These are phyloP conservation scores for Menidia menidia DNA, from an alignment of 2,797 vertebrate genomes.

Conservation along the genomic window DNA sequence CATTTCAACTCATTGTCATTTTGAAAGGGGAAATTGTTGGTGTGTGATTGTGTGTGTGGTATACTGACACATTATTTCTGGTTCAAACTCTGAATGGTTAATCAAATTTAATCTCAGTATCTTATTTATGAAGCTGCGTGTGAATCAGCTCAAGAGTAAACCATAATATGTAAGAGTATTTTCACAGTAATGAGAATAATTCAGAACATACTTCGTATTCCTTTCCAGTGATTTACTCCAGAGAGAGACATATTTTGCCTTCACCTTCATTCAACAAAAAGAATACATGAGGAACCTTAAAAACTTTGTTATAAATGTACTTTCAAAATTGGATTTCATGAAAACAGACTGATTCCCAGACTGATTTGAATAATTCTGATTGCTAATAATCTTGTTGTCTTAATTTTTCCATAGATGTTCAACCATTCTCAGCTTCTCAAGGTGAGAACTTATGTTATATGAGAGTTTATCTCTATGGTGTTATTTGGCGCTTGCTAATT, in stretches of 20 bases:
- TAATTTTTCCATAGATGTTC: slow-evolving; percentile 37
- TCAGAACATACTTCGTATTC: background rate
- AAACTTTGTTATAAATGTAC: background rate
- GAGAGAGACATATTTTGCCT: background rate
- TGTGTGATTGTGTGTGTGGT: background rate
- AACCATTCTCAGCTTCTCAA: background rate
- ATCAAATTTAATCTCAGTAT: background rate
- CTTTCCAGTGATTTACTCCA: background rate
- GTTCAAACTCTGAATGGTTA: background rate
- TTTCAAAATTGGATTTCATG: background rate
- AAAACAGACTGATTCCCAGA: background rate
- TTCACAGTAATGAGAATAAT: background rate
- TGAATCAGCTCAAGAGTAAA: background rate
- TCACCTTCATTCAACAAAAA: background rate
- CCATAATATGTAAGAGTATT: background rate
- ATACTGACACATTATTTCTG: background rate
- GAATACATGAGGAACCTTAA: background rate
- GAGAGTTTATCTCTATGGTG: background rate
- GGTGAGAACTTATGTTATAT: slow-evolving; percentile 40
- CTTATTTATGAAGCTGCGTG: background rate
- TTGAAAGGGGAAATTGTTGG: background rate
- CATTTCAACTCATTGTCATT: background rate
- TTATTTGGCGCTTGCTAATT: background rate
- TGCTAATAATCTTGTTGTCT: slow-evolving; percentile 15
- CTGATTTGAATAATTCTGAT: background rate